phyloP scores from a whole-genome alignment of 2,797 vertebrate genomes.

The Neopelma chrysocephalum region DNA sequence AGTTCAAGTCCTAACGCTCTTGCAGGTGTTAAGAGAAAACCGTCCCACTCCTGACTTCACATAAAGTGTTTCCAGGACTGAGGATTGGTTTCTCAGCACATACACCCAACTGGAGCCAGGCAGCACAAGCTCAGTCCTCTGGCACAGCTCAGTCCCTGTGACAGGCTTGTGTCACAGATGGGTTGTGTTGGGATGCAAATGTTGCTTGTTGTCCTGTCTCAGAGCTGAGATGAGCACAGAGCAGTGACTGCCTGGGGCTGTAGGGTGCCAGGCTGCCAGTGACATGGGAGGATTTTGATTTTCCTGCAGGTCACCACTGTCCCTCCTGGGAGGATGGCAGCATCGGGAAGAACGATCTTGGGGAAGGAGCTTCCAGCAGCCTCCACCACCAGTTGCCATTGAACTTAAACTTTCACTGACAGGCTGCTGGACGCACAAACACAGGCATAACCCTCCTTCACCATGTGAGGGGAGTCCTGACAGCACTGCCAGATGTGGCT shows the following conservation, averaged over 20 bases:
- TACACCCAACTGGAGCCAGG: accelerated
- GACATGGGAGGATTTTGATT: accelerated
- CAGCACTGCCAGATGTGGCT: neutral
- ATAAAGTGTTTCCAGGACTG: neutral
- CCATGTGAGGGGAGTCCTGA: accelerated
- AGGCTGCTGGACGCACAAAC: neutral
- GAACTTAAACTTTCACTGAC: accelerated
- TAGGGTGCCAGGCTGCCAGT: neutral
- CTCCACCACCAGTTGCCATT: neutral
- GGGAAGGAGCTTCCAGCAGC: neutral
- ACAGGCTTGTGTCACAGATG: accelerated
- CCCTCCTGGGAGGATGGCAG: neutral
- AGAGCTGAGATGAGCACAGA: neutral
- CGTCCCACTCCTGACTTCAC: accelerated
- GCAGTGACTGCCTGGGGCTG: accelerated
- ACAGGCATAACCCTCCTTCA: accelerated
- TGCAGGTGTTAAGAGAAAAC: neutral
- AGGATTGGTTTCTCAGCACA: accelerated
- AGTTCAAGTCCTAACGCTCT: accelerated
- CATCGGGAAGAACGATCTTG: neutral
- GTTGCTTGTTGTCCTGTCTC: accelerated
- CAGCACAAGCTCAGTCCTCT: neutral
- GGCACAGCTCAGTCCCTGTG: neutral
- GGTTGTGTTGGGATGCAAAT: neutral
- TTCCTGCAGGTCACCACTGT: neutral